phyloP scores from a whole-genome alignment of 1,140 invertebrate genomes.

The Orchestia grillus region DNA sequence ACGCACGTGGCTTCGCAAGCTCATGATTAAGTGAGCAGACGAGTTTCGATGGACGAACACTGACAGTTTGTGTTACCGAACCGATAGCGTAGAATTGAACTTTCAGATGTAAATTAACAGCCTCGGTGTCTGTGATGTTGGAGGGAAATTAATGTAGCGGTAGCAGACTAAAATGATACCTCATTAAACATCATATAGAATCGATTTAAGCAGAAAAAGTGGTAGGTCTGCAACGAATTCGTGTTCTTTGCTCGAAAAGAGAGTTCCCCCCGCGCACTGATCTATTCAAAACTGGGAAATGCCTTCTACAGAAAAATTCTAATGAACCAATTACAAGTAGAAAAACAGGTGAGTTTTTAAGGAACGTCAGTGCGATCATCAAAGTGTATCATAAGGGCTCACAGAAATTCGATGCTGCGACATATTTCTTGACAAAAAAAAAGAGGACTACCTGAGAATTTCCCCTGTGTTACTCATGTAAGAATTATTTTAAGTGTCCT shows the following conservation, averaged over 20 bases:
- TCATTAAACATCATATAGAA: neutral
- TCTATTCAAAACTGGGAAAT: neutral
- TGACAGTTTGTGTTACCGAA: too few species aligned
- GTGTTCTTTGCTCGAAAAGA: neutral
- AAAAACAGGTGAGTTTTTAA: neutral
- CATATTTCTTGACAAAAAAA: neutral
- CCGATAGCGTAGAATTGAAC: too few species aligned
- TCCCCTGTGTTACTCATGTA: neutral
- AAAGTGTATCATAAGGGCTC: neutral
- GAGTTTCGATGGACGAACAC: too few species aligned
- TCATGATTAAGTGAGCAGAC: too few species aligned
- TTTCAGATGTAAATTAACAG: neutral
- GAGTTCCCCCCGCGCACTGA: neutral
- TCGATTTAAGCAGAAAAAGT: neutral
- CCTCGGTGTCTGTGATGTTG: neutral
- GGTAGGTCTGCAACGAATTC: neutral
- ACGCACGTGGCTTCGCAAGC: too few species aligned
- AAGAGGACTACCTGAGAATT: neutral
- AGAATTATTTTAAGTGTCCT: neutral
- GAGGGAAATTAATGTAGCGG: neutral
- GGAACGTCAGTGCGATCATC: neutral
- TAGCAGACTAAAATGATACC: neutral
- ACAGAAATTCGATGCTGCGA: neutral
- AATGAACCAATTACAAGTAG: neutral
- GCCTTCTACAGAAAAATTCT: too few species aligned